Conservation (phyloP, 2,113 vertebrate species). For the Podiceps cristatus region DNA sequence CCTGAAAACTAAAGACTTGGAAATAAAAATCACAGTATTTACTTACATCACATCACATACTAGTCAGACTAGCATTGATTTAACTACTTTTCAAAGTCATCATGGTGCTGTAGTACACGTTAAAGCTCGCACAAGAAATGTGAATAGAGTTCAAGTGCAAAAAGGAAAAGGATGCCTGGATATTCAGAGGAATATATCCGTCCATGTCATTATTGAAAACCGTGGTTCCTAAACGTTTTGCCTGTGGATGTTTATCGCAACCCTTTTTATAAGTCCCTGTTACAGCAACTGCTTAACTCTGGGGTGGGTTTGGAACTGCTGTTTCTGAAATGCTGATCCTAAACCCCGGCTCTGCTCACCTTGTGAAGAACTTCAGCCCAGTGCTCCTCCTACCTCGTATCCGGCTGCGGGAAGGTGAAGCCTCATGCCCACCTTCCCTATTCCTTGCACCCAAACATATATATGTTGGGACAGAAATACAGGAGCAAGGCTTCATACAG, state of each 20-base stretch:
- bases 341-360: not conserved
- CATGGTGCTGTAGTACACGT: not conserved
- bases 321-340: not conserved
- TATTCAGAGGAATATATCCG: too few species aligned
- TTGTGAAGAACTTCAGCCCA: not conserved
- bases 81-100: not conserved
- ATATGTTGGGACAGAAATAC: not conserved
- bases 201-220: not conserved
- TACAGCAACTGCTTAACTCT: not conserved
- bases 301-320: not conserved
- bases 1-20: constrained; percentile 16
- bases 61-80: not conserved
- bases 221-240: not conserved
- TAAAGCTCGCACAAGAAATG: not conserved
- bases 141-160: not conserved
- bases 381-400: fast-evolving
- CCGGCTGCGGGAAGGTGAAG: not conserved
- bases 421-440: fast-evolving
- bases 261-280: too few species aligned
- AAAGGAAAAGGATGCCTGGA: not conserved
- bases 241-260: fast-evolving
- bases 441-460: not conserved
- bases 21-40: constrained; percentile 36
- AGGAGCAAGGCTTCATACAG: not conserved
- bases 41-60: not conserved